These are phyloP conservation scores for Tetrao urogallus DNA, from an alignment of 2,113 vertebrate species.

Conservation along the genomic window DNA sequence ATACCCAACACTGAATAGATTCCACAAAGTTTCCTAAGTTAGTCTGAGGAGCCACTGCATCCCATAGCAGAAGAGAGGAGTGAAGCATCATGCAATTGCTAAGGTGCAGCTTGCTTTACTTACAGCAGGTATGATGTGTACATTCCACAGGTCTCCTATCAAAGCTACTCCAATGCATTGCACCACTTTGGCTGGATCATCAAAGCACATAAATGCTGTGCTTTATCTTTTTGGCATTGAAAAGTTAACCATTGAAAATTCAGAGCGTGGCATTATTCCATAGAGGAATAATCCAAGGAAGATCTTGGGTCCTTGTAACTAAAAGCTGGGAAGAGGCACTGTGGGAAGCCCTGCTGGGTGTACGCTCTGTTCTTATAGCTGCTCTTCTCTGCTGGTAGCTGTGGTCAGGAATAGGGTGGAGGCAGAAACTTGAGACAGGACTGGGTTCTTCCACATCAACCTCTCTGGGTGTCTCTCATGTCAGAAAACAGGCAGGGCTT, in stretches of 20 bases:
- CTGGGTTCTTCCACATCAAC: background rate
- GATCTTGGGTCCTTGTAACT: background rate
- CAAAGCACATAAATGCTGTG: background rate
- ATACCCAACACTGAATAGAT: background rate
- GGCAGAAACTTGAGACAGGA: fast-evolving
- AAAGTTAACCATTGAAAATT: background rate
- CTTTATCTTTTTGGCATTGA: background rate
- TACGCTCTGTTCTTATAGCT: background rate
- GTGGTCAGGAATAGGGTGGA: background rate
- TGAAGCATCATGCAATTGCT: background rate
- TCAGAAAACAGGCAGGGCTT: background rate
- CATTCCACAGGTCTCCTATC: background rate
- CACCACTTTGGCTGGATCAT: background rate
- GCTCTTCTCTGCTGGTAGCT: background rate
- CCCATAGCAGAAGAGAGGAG: background rate
- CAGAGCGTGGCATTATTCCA: background rate
- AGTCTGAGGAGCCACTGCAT: background rate
- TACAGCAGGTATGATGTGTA: background rate
- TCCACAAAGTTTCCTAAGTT: background rate
- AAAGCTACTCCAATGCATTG: background rate
- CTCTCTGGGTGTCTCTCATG: background rate
- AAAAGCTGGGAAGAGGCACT: background rate
- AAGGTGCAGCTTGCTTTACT: background rate
- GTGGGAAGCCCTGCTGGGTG: background rate
- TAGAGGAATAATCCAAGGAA: background rate